Evolutionary conservation across 2,113 vertebrate genomes (phyloP).

Genomic region (Erpornis zantholeuca): DNA sequence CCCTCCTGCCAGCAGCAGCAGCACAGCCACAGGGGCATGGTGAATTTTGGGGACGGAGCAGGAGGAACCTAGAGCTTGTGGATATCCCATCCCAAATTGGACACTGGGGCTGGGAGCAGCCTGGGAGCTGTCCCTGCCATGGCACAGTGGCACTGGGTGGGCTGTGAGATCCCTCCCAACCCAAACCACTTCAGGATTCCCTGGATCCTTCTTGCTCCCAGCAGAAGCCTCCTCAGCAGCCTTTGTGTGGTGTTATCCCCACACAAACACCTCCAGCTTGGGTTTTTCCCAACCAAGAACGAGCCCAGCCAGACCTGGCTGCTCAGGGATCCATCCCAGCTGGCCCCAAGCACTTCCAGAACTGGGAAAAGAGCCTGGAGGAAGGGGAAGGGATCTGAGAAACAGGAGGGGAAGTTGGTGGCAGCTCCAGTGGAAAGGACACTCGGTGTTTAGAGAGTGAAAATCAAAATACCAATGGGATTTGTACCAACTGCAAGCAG

Average conservation of each 20-base stretch:
- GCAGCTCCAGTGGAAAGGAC: background rate
- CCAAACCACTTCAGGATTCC: background rate
- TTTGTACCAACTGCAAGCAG: background rate
- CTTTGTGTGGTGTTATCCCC: accelerated
- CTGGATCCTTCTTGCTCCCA: background rate
- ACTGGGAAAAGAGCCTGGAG: background rate
- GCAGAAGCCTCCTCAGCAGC: background rate
- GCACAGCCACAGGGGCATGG: background rate
- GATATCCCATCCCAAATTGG: background rate
- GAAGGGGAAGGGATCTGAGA: background rate
- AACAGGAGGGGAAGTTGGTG: background rate
- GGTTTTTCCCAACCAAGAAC: background rate
- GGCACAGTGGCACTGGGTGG: background rate
- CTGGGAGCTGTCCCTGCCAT: background rate
- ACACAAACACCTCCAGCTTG: accelerated
- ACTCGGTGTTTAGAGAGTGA: accelerated
- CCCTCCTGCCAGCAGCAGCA: background rate
- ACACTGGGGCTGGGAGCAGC: background rate
- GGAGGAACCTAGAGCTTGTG: background rate
- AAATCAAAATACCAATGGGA: background rate
- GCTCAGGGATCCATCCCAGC: background rate
- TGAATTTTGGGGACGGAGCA: accelerated
- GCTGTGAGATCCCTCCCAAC: too few relatives aligned
- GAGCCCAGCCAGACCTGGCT: background rate
- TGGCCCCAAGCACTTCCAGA: background rate